Base-by-base conservation (phyloP, 2,797 vertebrate genomes). In the Danio jaintianensis region DNA sequence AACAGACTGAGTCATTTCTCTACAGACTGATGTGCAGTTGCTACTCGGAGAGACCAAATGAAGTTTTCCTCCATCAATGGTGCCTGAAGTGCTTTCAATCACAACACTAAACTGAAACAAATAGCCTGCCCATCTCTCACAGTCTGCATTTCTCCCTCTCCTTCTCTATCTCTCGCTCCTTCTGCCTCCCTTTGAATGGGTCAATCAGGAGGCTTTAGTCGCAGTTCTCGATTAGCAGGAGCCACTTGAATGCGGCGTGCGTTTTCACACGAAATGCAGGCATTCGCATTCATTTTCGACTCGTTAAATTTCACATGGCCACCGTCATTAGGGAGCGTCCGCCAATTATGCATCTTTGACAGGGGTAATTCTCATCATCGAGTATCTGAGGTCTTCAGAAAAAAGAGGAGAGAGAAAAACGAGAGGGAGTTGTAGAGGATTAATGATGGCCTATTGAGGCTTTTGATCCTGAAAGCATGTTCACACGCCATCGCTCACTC, bases 51-150 rank as follows among this genome's bases (percentile, higher is more conserved):
- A 76, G 52, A 73, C 53, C 53, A 79, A 79, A 78, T 85, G 70
- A 75, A 81, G 66, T 83, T 73, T 82, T 81, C 75, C 75, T 78
- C 52, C 62, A 69, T 75, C 78, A 82, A 29, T 81, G 69, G 69
- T 47, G 58, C 58, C 69, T 61, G 64, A 38, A 75, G 75, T 80
- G 61, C 78, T 69, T 75, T 78, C 81, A 81, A 67, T 83, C 75
- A 77, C 58, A 75, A 59, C 38, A 68, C 74, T 78, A 75, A 83
- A 84, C 81, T 68, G 68, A 58, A 79, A 85, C 83, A 86, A 82
- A 78, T 67, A 64, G 70, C 64, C 42, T 75, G 58, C 52, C 75
- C 81, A 53, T 73, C 70, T 80, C 77, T 61, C 77, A 47, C 69
- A 8, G 48, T 55, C 80, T 77, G 56, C 40, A 43, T 82, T 40